phyloP scores from a whole-genome alignment of 2,888 invertebrate genomes.

The Patella depressa region DNA sequence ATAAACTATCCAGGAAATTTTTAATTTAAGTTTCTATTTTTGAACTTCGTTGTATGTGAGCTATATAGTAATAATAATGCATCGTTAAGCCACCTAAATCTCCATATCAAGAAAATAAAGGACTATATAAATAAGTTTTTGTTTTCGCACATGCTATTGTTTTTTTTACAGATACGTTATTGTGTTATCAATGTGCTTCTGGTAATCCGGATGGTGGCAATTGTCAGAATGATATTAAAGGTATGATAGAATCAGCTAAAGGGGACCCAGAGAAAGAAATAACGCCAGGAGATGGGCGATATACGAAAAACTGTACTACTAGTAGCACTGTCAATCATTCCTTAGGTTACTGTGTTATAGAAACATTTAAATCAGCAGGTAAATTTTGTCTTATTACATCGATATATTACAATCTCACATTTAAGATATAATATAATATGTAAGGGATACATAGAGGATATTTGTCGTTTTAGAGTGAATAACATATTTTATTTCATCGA shows the following conservation, averaged over 20 bases:
- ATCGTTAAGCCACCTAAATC: no score
- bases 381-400: background rate
- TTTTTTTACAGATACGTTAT: constrained; percentile 17
- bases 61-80: no score
- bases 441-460: no score
- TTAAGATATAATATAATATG: no score
- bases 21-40: no score
- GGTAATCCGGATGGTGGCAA: background rate
- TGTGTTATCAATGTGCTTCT: constrained; percentile 20
- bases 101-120: no score
- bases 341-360: constrained; percentile 26
- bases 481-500: no score
- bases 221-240: constrained; percentile 14
- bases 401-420: no score
- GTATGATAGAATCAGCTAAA: constrained; percentile 12
- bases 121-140: no score
- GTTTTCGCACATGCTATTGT: background rate
- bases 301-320: constrained; percentile 17
- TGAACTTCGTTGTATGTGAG: no score
- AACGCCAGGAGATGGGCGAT: background rate
- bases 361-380: constrained; percentile 20
- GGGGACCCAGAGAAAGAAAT: background rate
- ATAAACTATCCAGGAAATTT: no score
- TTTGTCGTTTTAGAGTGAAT: no score
- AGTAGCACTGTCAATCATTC: background rate